Base-by-base conservation (phyloP, 2,113 vertebrate genomes). In the Arizona elegans region DNA sequence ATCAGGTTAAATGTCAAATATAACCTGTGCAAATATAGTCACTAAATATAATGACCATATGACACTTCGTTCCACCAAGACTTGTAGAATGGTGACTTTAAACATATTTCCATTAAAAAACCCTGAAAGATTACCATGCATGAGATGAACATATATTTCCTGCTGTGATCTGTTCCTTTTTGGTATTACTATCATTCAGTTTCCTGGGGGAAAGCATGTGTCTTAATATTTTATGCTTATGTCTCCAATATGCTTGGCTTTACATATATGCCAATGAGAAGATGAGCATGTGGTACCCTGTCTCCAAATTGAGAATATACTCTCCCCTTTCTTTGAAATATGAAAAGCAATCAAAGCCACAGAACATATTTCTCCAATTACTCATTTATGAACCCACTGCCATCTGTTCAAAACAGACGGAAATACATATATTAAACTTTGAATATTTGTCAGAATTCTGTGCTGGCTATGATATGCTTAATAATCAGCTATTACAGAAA, bases 291-390 rank as follows among this genome's bases (percentile, higher is more conserved):
- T 50, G 50, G 85, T 24, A 91, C 87, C 23, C 52, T 54, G 85
- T 33, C 33, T 38, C 91, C 23, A 88, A 6, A 47, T 50, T 93
- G 38, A 91, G 12, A 1, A 81, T 4, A 56, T 92, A 19, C 38
- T 7, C 2, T 43, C 92, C 11, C 91, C 7, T n/a, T 93, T 91
- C 4, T 87, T 91, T 59, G 15, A 33, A 81, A 43, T 91, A 86
- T 75, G 24, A 88, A 91, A 92, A 13, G 65, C 24, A 92, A 90
- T 58, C 85, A 85, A 81, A 88, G 93, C 88, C 85, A 88, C 93
- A 59, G 11, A 89, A 33, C 1, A 1, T 58, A 92, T 94, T 88
- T 23, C 56, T 94, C 87, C 94, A 56, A 1, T 55, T 29, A 89
- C 2, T 5, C 11, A 55, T 33, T 21, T 65, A 87, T 87, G 88